Evolutionary conservation across 2,113 vertebrate species (phyloP).

Genomic region (Balaeniceps rex): DNA sequence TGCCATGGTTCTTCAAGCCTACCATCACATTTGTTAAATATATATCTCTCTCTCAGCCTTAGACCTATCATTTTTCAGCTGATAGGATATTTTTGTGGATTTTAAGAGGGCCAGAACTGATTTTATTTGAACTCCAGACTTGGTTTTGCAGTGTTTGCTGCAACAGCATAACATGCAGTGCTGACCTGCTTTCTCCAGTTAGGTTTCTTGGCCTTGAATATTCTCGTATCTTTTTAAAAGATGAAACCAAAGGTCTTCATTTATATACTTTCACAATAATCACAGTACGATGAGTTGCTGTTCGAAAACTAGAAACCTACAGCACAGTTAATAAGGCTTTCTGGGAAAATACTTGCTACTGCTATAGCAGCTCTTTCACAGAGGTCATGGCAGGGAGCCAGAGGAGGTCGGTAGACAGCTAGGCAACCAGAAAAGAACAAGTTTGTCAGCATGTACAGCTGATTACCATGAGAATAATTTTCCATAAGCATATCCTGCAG

Average conservation of each 20-base stretch:
- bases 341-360: neutral
- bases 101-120: neutral
- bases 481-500: slow-evolving; percentile 15
- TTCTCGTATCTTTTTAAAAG: neutral
- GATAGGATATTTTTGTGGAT: neutral
- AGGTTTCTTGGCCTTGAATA: neutral
- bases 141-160: neutral
- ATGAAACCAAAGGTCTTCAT: neutral
- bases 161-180: neutral
- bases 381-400: slow-evolving; percentile 47
- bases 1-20: neutral
- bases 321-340: neutral
- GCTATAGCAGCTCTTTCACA: slow-evolving; percentile 28
- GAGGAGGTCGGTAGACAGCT: slow-evolving; percentile 43
- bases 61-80: neutral
- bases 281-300: neutral
- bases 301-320: neutral
- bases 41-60: neutral
- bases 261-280: neutral
- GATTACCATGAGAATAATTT: slow-evolving; percentile 66
- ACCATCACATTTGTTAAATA: neutral
- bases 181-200: neutral
- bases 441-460: slow-evolving; percentile 68
- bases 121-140: neutral
- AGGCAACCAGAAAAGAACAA: slow-evolving; percentile 70